Percentiles rank a stretch among this genome's conserved stretches.
Conservation (phyloP, 2,797 vertebrate genomes). For the Menidia menidia region DNA sequence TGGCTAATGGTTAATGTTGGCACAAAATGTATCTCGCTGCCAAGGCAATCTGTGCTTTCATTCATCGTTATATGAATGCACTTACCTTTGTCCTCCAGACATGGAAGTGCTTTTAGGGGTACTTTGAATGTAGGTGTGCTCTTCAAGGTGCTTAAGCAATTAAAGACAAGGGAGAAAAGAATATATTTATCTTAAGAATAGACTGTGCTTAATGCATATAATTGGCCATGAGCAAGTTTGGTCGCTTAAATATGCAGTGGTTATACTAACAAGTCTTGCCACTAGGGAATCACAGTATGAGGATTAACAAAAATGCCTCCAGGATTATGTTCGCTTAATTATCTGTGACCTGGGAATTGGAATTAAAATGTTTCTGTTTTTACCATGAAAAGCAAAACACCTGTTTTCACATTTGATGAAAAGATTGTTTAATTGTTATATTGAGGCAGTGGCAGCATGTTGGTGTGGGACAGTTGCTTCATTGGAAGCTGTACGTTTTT, state of each 20-base stretch:
- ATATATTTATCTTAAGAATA: constrained; percentile 68
- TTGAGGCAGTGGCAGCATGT: too few species aligned
- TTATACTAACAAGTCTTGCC: constrained; percentile 60
- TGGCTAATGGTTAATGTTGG: constrained; percentile 51
- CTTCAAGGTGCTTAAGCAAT: constrained; percentile 52
- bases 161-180: constrained; percentile 43
- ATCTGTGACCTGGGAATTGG: constrained; percentile 46
- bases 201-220: constrained; percentile 57
- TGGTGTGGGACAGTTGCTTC: not conserved
- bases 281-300: constrained; percentile 41
- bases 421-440: too few species aligned
- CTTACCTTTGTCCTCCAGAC: constrained; percentile 44
- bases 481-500: not conserved
- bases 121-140: constrained; percentile 52
- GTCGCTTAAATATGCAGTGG: constrained; percentile 55
- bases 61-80: constrained; percentile 45
- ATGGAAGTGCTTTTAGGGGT: constrained; percentile 49
- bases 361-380: constrained; percentile 40
- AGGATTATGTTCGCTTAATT: constrained; percentile 46
- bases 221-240: constrained; percentile 48
- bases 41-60: constrained; percentile 40
- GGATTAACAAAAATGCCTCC: constrained; percentile 47
- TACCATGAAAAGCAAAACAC: constrained; percentile 18
- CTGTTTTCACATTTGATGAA: too few species aligned
- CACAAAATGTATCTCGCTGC: constrained; percentile 52